Percentiles rank a stretch among this genome's conserved stretches.
Conservation (phyloP, 2,113 vertebrate genomes). For the Nycticryphes semicollaris region DNA sequence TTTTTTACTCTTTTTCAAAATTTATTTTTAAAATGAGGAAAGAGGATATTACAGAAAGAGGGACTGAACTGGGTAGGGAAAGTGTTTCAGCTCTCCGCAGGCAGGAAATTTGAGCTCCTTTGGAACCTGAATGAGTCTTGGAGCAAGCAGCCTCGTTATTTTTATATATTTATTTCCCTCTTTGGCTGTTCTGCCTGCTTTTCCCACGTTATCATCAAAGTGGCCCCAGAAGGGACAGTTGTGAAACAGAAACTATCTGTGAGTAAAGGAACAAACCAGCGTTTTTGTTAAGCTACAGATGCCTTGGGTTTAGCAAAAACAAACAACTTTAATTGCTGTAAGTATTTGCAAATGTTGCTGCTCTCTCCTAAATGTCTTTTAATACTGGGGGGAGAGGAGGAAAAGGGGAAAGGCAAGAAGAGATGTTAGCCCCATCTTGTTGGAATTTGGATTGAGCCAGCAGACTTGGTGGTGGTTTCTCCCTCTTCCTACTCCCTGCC, state of each 20-base stretch:
- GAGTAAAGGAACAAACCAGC: background rate
- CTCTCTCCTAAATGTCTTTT: background rate
- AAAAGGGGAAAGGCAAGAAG: background rate
- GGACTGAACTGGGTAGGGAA: background rate
- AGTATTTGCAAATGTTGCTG: background rate
- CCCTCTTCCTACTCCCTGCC: background rate
- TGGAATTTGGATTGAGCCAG: background rate
- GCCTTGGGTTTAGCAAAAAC: background rate
- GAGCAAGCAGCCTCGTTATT: conserved; percentile 37
- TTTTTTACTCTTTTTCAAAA: background rate
- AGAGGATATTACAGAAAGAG: background rate
- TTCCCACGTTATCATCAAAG: conserved; percentile 66
- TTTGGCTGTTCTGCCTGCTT: background rate
- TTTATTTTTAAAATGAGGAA: background rate
- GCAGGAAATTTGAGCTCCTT: conserved; percentile 19
- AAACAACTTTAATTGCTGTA: background rate
- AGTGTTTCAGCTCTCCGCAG: conserved; percentile 30
- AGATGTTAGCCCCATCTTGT: fast-evolving
- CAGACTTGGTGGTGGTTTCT: background rate
- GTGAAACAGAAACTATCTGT: background rate
- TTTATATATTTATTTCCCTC: conserved; percentile 44
- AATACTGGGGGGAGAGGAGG: background rate
- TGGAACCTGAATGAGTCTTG: conserved; percentile 49
- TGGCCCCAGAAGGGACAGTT: conserved; percentile 24
- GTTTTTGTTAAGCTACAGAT: background rate